Percentiles rank a stretch among this genome's conserved stretches.
Conservation (phyloP, 2,888 invertebrate genomes). For the Metopia argyrocephala region DNA sequence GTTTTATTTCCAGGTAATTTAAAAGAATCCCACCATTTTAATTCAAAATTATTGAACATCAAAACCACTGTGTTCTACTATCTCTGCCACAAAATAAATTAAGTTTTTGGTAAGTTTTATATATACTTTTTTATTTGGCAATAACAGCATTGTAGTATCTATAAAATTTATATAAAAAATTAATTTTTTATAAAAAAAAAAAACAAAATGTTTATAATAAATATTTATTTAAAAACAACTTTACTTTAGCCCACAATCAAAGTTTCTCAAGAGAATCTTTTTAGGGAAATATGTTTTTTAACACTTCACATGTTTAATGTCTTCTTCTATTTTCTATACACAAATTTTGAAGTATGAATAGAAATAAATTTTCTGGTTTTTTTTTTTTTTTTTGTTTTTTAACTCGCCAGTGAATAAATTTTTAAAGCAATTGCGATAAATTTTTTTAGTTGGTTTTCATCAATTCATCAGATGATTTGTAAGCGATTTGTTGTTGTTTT, state of each 20-base stretch:
- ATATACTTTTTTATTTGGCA: no score
- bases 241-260: background rate
- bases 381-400: background rate
- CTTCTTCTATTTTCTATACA: constrained; percentile 7
- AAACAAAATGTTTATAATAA: constrained; percentile 12
- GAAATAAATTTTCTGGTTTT: background rate
- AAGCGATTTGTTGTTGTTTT: background rate
- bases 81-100: background rate
- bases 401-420: background rate
- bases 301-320: constrained; percentile 42
- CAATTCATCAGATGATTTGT: background rate
- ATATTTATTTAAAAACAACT: constrained; percentile 7
- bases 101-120: constrained; percentile 12
- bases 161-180: background rate
- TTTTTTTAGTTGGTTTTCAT: background rate
- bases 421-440: background rate
- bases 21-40: background rate
- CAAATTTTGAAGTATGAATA: constrained; percentile 16
- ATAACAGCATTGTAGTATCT: background rate
- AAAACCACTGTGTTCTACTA: constrained; percentile 10
- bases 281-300: constrained; percentile 8
- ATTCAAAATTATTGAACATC: background rate
- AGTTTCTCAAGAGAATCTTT: background rate
- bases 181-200: background rate
- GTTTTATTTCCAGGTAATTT: no score